Conservation (phyloP, 2,888 invertebrate species). For the Metallyticus violacea region DNA sequence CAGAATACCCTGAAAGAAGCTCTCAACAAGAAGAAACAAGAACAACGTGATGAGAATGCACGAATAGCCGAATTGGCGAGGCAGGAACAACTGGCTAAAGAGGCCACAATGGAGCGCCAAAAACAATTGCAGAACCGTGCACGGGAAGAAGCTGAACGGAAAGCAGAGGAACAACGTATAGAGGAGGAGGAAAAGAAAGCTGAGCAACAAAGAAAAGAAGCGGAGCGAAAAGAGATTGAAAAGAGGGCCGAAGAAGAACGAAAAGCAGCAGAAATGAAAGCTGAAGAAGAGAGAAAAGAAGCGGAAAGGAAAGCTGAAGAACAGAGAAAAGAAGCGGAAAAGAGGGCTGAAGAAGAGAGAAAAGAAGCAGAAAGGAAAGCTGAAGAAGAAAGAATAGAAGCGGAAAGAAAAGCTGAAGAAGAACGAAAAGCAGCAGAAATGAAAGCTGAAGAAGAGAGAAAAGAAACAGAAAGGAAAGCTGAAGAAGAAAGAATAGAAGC, state of each 20-base stretch:
- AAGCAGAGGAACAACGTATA: constrained; percentile 48
- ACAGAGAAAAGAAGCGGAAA: constrained; percentile 46
- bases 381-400: constrained; percentile 41
- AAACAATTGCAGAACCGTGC: constrained; percentile 30
- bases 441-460: constrained; percentile 38
- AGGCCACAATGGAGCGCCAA: constrained; percentile 35
- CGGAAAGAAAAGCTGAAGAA: constrained; percentile 59
- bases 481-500: constrained; percentile 44
- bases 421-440: constrained; percentile 39
- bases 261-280: constrained; percentile 49
- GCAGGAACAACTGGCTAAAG: constrained; percentile 38
- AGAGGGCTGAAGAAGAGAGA: constrained; percentile 60
- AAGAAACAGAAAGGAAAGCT: constrained; percentile 51
- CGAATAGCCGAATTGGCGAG: constrained; percentile 41
- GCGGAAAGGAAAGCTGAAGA: constrained; percentile 48
- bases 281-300: constrained; percentile 25
- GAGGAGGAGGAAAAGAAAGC: constrained; percentile 36
- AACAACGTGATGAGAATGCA: constrained; percentile 15
- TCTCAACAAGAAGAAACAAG: constrained; percentile 28
- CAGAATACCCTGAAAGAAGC: constrained; percentile 28
- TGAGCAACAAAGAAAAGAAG: constrained; percentile 46
- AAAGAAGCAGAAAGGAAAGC: constrained; percentile 49
- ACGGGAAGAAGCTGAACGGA: constrained; percentile 47
- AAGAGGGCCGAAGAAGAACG: constrained; percentile 62
- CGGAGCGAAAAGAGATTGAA: no score